These are phyloP conservation scores for Dysdera silvatica DNA, from an alignment of 1,140 invertebrate species.

Conservation along the genomic window DNA sequence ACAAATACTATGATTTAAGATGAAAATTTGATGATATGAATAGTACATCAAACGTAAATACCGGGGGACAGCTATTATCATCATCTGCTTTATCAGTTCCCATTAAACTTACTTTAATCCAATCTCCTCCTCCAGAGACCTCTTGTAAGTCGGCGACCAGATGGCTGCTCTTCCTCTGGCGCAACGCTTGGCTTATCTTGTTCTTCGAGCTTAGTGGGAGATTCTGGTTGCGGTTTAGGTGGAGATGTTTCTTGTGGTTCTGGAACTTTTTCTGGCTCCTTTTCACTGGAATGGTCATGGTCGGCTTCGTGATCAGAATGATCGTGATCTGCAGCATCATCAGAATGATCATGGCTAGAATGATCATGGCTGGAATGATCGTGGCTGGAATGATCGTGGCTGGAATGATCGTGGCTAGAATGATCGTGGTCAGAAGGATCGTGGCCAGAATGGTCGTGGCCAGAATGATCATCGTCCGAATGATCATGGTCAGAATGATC, in stretches of 20 bases:
- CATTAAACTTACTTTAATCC: no score
- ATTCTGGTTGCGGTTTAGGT: no score
- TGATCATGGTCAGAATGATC: not conserved
- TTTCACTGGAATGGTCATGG: not conserved
- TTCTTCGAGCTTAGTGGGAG: no score
- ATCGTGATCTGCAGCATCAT: not conserved
- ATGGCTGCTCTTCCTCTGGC: no score
- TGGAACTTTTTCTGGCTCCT: not conserved
- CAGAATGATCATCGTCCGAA: not conserved
- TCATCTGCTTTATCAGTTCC: no score
- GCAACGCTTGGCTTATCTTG: no score
- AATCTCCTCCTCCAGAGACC: not conserved
- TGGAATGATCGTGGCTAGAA: no score
- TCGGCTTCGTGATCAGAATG: not conserved
- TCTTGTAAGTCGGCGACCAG: conserved; percentile 2
- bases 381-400: not conserved
- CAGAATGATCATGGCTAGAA: not conserved
- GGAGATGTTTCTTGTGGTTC: not conserved
- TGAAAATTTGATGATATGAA: no score
- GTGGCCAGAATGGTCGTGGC: not conserved
- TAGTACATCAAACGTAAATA: no score
- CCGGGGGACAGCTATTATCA: no score
- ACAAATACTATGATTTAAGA: no score
- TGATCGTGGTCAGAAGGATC: not conserved
- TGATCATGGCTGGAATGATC: not conserved